Conservation (phyloP, 2,113 vertebrate species). For the Phalacrocorax brasilianus region DNA sequence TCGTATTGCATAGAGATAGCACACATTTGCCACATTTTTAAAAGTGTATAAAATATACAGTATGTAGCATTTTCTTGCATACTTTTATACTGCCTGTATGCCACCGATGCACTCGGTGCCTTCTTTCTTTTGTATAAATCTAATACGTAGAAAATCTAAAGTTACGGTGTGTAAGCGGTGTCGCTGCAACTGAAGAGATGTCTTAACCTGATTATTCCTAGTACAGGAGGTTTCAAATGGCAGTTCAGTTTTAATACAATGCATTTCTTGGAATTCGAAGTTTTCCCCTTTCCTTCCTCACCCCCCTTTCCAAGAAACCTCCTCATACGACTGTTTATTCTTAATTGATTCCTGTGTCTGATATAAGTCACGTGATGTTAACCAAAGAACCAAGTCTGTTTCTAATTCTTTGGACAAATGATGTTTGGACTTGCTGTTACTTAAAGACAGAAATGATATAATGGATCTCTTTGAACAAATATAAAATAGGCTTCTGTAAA, state of each 20-base stretch:
- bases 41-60: constrained; percentile 29
- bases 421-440: constrained; percentile 24
- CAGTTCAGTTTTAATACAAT: constrained; percentile 55
- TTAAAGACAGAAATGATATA: neutral
- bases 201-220: constrained; percentile 73
- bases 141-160: constrained; percentile 63
- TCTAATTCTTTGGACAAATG: constrained; percentile 22
- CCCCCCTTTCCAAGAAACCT: neutral
- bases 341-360: constrained; percentile 26
- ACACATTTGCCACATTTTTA: constrained; percentile 53
- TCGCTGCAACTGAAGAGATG: constrained; percentile 72
- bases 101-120: constrained; percentile 80
- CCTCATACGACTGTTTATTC: constrained; percentile 20
- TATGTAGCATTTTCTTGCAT: constrained; percentile 65
- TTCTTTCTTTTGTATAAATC: constrained; percentile 79
- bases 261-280: constrained; percentile 49
- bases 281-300: neutral
- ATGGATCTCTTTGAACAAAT: neutral
- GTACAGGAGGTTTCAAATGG: constrained; percentile 34
- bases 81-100: constrained; percentile 72
- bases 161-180: constrained; percentile 69
- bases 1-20: constrained; percentile 66
- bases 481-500: constrained; percentile 25
- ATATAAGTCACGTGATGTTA: constrained; percentile 25
- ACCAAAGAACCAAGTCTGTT: constrained; percentile 56